Evolutionary conservation across 2,113 vertebrate species (phyloP).

Genomic region (Pycnonotus jocosus): DNA sequence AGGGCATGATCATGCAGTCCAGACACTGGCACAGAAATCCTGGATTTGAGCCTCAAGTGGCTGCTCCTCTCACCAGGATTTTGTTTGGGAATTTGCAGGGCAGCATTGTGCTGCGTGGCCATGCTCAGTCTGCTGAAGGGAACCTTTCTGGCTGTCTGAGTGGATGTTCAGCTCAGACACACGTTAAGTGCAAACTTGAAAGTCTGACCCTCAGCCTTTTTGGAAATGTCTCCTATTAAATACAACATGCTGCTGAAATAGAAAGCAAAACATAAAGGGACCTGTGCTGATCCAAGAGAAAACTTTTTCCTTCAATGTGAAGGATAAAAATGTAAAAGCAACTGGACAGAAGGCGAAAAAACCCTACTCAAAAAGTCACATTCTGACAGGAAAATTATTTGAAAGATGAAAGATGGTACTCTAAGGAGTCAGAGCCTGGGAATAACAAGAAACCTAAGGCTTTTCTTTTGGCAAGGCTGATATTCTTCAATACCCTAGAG

Average conservation of each 20-base stretch:
- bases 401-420: background rate
- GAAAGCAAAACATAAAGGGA: background rate
- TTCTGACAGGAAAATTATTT: background rate
- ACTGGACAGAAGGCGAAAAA: background rate
- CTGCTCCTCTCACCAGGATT: background rate
- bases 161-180: background rate
- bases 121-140: background rate
- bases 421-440: background rate
- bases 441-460: background rate
- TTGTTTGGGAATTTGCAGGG: background rate
- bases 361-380: background rate
- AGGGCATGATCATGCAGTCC: background rate
- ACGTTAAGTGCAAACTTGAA: background rate
- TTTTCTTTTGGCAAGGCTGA: background rate
- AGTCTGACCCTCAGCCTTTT: conserved; percentile 36
- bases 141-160: background rate
- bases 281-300: background rate
- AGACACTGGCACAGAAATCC: background rate
- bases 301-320: background rate
- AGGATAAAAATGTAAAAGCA: background rate
- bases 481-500: background rate
- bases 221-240: conserved; percentile 39
- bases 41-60: background rate
- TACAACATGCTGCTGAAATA: background rate
- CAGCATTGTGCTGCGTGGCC: background rate